Base-by-base conservation (phyloP, 2,797 vertebrate species). In the Pelobates cultripes region DNA sequence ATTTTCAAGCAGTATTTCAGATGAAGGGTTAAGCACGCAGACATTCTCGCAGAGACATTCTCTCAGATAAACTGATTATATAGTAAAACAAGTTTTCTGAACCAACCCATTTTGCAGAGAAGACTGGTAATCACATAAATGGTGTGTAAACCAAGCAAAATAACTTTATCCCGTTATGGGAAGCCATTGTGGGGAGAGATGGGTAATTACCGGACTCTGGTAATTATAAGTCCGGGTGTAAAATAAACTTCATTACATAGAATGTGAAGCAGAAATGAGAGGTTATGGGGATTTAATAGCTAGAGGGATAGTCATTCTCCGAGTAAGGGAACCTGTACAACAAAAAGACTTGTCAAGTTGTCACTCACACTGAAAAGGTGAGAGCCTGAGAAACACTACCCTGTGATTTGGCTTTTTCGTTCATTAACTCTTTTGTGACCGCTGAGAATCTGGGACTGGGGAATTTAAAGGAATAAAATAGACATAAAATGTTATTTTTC, bases 211-310 rank as follows among this genome's bases (percentile, higher is more conserved):
- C 42, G 1, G 28, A 75, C 43, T 40, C 10, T 9, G 51, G 10
- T 78, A 71, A 78, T 78, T 78, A 78, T 44, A 70, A n/a, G 53
- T 7, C 67, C 9, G 14, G 28, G 43, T 43, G 53, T 9, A 68
- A 15, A 71, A 77, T 68, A 61, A 78, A 73, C 60, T 68, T 67
- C 71, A 80, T 73, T 74, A 80, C 47, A 73, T 51, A 47, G 60
- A 80, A 68, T n/a, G 71, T 68, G 47, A 70, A 40, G 53, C 42
- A 61, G 17, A 78, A 80, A 73, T 74, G 13, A 80, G 41, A 41
- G 78, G 61, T 53, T 78, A n/a, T 14, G 40, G 41, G 51, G 67
- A 78, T 78, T 40, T 78, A 71, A 78, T 78, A 45, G 77, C 77
- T 70, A 9, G 51, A 43, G 66, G 28, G 76, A 57, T 10, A 77